Conservation (phyloP, 1,140 invertebrate species). For the Dryas iulia region DNA sequence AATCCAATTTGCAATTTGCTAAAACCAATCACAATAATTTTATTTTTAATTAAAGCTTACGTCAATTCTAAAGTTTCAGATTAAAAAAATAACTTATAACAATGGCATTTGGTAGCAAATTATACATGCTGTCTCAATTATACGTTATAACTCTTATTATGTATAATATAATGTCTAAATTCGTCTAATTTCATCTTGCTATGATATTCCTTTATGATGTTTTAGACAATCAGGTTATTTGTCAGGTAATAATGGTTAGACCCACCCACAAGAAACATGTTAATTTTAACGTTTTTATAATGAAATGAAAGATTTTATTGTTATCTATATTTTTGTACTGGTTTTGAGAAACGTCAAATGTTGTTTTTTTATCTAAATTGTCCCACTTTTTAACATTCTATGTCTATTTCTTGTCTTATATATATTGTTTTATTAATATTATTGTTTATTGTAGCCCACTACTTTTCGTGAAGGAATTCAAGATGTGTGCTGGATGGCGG, state of each 20-base stretch:
- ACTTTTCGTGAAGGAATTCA: too few species aligned
- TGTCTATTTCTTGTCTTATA: neutral
- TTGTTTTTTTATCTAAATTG: neutral
- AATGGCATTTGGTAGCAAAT: slow-evolving; percentile 36
- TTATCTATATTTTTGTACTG: neutral
- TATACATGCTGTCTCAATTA: neutral
- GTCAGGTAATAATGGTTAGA: slow-evolving; percentile 51
- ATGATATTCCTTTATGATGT: slow-evolving; percentile 29
- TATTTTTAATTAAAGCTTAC: slow-evolving; percentile 53
- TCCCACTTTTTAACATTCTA: too few species aligned
- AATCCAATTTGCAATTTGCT: slow-evolving; percentile 71
- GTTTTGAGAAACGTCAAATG: neutral
- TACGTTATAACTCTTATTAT: slow-evolving; percentile 12
- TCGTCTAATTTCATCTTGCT: slow-evolving; percentile 11
- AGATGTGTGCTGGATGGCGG: too few species aligned
- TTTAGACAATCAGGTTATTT: slow-evolving; percentile 55
- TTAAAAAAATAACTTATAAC: slow-evolving; percentile 24
- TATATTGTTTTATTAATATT: too few species aligned
- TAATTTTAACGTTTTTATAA: slow-evolving; percentile 23
- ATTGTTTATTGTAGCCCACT: too few species aligned
- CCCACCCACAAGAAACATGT: slow-evolving; percentile 54
- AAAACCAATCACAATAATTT: slow-evolving; percentile 75
- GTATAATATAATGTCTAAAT: slow-evolving; percentile 17
- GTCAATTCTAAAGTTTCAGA: slow-evolving; percentile 14
- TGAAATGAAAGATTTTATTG: slow-evolving; percentile 17